Base-by-base conservation (phyloP, 2,888 invertebrate species). In the Heteromyza rotundicornis region DNA sequence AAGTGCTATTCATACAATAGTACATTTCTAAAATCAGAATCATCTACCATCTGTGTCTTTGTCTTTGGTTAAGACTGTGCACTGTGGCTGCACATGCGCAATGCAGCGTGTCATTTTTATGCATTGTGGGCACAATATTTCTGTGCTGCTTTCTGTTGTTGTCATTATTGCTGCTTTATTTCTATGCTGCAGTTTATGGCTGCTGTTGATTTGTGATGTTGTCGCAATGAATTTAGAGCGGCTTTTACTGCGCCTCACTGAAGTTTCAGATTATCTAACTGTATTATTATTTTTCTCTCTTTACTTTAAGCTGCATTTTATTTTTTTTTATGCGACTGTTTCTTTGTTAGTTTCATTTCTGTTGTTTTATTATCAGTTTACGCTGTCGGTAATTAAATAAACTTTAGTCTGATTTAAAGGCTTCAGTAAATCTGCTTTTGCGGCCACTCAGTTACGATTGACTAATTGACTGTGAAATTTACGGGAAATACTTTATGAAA, bases 281-380 rank as follows among this genome's bases (percentile, higher is more conserved):
- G 68, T 66, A 67, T 62, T 60, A 50, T 62, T 59, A 56, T 14
- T 51, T 44, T 54, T 59, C 20, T 23, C 53, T 19, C 20, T 62
- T 57, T 60, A 59, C 60, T 47, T 47, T 19, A 19, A 3, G 49
- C 53, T 50, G 63, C 56, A 63, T 59, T 65, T 50, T 56, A 60
- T 63, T 60, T 63, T 59, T 63, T 27, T 32, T n/a, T 53, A 23
- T 14, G 14, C 23, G 50, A 20, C 50, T 24, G n/a, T 22, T 49
- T 24, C 17, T 27, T n/a, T n/a, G 19, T 57, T 17, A 19, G 22
- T 56, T 40, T 57, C 27, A 24, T 50, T 35, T 20, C 24, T 24
- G 49, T 20, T 14, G 20, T 20, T 20, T 47, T 20, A 5, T 19
- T 40, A n/a, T 40, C 3, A 40, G 5, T 27, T 27, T 27, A 5